These are phyloP conservation scores for Megaustenia siamemsis DNA, from an alignment of 2,888 invertebrate genomes.

Conservation along the genomic window DNA sequence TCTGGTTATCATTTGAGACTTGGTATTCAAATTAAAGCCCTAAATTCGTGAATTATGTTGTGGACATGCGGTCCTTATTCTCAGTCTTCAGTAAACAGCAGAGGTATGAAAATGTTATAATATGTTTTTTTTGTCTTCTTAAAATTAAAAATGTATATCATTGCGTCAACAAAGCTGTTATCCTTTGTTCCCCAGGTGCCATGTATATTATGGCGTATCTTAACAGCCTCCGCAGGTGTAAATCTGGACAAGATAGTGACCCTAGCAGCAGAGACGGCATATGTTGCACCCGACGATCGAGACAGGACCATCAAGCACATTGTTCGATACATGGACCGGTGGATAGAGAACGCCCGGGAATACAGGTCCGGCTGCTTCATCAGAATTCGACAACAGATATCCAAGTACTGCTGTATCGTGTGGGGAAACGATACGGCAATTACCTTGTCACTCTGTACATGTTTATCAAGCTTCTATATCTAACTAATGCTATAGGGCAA, in stretches of 20 bases:
- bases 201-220: conserved; percentile 81
- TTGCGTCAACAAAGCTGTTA: too few species aligned
- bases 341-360: conserved; percentile 80
- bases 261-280: conserved; percentile 80
- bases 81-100: too few species aligned
- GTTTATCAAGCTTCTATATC: conserved; percentile 80
- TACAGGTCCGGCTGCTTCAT: conserved; percentile 79
- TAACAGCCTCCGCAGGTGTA: conserved; percentile 76
- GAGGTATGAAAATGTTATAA: too few species aligned
- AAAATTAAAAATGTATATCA: too few species aligned
- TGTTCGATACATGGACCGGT: conserved; percentile 81
- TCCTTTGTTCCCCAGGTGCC: conserved; percentile 79
- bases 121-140: too few species aligned
- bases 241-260: conserved; percentile 80
- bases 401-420: conserved; percentile 79
- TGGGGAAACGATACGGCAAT: conserved; percentile 81
- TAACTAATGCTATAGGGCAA: conserved; percentile 81
- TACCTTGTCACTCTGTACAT: conserved; percentile 81
- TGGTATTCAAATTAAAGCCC: too few species aligned
- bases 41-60: too few species aligned
- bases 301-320: conserved; percentile 80
- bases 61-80: too few species aligned
- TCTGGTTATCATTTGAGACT: too few species aligned
- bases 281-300: conserved; percentile 79
- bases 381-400: conserved; percentile 78